Conservation (phyloP, 2,888 invertebrate species). For the Oscheius sp. region DNA sequence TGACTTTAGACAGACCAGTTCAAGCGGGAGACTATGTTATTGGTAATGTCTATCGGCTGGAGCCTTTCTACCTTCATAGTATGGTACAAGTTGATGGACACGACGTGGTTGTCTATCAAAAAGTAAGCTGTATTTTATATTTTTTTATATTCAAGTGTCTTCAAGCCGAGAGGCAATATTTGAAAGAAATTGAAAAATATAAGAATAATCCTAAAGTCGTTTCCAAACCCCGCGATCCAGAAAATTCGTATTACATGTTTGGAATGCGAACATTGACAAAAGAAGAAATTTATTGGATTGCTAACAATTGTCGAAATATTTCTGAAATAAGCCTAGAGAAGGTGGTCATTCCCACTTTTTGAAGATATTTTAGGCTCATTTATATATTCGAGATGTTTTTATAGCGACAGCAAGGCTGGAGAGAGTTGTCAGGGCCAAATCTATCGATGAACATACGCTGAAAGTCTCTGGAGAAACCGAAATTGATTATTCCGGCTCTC, state of each 20-base stretch:
- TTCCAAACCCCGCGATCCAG: not conserved
- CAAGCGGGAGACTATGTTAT: constrained; percentile 9
- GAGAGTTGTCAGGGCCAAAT: not conserved
- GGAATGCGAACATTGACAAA: not conserved
- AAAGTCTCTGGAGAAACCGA: constrained; percentile 4
- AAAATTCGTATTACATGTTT: not conserved
- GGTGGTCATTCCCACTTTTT: not conserved
- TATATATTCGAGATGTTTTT: constrained; percentile 19
- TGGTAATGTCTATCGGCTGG: constrained; percentile 17
- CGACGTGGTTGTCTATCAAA: constrained; percentile 1
- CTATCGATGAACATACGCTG: constrained; percentile 9
- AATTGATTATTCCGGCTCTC: not conserved
- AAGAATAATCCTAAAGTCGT: not conserved
- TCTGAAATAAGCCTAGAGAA: not conserved
- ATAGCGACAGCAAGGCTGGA: constrained; percentile 7
- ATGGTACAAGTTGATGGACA: too few relatives aligned
- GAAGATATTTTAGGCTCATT: constrained; percentile 1
- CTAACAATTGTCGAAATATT: not conserved
- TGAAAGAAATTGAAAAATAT: not conserved
- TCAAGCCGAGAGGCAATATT: constrained; percentile 1
- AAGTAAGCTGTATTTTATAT: not conserved
- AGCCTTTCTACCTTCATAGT: not conserved
- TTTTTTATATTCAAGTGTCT: constrained; percentile 1
- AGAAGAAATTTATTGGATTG: not conserved
- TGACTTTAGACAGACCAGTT: not conserved